A percentile compares a stretch with the other conserved stretches of the same genome.
Evolutionary conservation across 2,888 invertebrate genomes (phyloP).

Genomic region (Melinopterus prodromus): DNA sequence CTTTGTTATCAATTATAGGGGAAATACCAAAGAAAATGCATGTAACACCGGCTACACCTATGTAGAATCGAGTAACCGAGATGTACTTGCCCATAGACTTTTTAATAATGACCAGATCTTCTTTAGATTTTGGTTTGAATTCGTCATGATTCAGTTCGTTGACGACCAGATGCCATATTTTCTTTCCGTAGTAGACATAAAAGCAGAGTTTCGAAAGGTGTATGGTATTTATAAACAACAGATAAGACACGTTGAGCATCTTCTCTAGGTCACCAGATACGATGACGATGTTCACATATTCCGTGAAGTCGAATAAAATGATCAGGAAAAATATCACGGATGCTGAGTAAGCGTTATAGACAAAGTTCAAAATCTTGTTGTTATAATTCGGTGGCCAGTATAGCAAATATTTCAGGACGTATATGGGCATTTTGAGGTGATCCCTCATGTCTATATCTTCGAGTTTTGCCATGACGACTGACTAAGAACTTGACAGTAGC

Average conservation of each 20-base stretch:
- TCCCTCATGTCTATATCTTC: background rate
- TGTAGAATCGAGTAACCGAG: slow-evolving; percentile 46
- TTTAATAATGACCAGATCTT: slow-evolving; percentile 46
- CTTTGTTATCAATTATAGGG: slow-evolving; percentile 50
- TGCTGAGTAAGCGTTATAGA: slow-evolving; percentile 24
- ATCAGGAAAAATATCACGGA: slow-evolving; percentile 41
- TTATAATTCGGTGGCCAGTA: slow-evolving; percentile 28
- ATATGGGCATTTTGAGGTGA: background rate
- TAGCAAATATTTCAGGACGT: slow-evolving; percentile 17
- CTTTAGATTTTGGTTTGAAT: slow-evolving; percentile 39
- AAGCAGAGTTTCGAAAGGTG: slow-evolving; percentile 37
- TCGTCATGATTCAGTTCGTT: slow-evolving; percentile 35
- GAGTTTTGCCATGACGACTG: background rate
- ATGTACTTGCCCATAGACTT: slow-evolving; percentile 45
- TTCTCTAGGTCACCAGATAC: slow-evolving; percentile 56
- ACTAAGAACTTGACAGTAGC: background rate
- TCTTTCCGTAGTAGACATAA: slow-evolving; percentile 31
- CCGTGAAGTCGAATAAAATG: slow-evolving; percentile 62
- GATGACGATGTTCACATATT: slow-evolving; percentile 61
- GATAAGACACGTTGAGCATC: slow-evolving; percentile 49
- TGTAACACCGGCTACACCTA: slow-evolving; percentile 47
- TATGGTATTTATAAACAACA: slow-evolving; percentile 49
- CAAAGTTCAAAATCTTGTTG: background rate
- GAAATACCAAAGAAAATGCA: slow-evolving; percentile 53
- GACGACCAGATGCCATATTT: slow-evolving; percentile 41